These are phyloP conservation scores for Athrips mouffetella DNA, from an alignment of 2,888 invertebrate species.

Conservation along the genomic window DNA sequence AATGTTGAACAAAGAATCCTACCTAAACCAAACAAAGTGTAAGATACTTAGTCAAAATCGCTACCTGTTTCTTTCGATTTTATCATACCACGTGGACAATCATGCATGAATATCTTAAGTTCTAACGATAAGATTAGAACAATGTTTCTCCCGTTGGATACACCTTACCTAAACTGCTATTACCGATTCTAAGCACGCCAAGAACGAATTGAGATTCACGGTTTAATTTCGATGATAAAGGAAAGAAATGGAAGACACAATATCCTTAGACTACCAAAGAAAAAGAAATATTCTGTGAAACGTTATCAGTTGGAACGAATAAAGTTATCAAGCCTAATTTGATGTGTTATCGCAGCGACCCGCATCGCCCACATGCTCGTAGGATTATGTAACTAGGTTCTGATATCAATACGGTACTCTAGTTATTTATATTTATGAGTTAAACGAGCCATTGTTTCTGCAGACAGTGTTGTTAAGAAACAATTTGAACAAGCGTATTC, in stretches of 20 bases:
- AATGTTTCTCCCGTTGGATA: no score
- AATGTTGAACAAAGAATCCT: neutral
- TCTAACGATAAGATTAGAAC: no score
- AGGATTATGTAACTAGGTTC: slow-evolving; percentile 22
- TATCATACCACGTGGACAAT: no score
- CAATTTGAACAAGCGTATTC: slow-evolving; percentile 7
- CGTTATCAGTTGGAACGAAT: neutral
- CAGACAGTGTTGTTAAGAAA: slow-evolving; percentile 1
- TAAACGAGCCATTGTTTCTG: slow-evolving; percentile 4
- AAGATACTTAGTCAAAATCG: neutral
- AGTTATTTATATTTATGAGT: slow-evolving; percentile 17
- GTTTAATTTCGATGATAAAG: neutral
- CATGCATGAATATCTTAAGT: no score
- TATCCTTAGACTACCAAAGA: no score
- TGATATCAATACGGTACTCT: slow-evolving; percentile 20
- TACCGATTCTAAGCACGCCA: neutral
- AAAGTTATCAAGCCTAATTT: neutral
- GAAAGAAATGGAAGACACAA: no score
- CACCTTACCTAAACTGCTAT: neutral
- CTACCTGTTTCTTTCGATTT: no score
- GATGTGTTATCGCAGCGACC: slow-evolving; percentile 10
- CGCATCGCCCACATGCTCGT: slow-evolving; percentile 4
- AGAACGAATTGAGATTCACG: neutral
- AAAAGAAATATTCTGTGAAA: neutral
- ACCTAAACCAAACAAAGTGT: neutral